Evolutionary conservation across 2,888 invertebrate genomes (phyloP).

Genomic region (Chaitophorus viminalis): DNA sequence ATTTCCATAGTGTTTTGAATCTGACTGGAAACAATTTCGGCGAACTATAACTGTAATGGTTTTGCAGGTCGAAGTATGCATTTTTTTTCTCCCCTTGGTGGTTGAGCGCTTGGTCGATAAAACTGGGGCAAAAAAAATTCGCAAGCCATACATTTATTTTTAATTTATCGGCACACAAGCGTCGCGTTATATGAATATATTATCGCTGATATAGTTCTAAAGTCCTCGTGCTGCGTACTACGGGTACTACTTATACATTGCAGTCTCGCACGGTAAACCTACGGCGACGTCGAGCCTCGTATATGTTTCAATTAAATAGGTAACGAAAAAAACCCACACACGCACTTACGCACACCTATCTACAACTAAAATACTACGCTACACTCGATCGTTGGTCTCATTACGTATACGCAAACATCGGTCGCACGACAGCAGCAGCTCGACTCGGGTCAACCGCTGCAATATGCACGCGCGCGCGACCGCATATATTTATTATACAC

Average conservation of each 20-base stretch:
- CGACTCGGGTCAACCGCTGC: background rate
- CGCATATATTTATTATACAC: no score
- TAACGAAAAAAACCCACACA: background rate
- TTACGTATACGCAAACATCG: constrained; percentile 23
- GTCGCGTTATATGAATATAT: background rate
- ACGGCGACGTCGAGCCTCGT: background rate
- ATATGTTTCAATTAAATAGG: background rate
- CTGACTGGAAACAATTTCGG: no score
- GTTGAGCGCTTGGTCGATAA: no score
- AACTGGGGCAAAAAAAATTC: no score
- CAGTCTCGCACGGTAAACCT: background rate
- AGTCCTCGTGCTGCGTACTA: background rate
- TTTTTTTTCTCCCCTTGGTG: no score
- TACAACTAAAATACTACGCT: no score
- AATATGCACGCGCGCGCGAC: background rate
- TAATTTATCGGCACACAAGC: background rate
- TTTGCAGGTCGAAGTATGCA: no score
- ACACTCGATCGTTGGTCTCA: background rate
- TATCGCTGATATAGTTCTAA: no score
- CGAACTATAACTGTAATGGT: no score
- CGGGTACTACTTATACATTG: background rate
- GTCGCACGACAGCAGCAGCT: background rate
- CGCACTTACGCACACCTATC: background rate
- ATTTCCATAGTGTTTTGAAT: no score
- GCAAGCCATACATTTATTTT: no score